Base-by-base conservation (phyloP, 2,113 vertebrate genomes). In the Caranx melampygus region DNA sequence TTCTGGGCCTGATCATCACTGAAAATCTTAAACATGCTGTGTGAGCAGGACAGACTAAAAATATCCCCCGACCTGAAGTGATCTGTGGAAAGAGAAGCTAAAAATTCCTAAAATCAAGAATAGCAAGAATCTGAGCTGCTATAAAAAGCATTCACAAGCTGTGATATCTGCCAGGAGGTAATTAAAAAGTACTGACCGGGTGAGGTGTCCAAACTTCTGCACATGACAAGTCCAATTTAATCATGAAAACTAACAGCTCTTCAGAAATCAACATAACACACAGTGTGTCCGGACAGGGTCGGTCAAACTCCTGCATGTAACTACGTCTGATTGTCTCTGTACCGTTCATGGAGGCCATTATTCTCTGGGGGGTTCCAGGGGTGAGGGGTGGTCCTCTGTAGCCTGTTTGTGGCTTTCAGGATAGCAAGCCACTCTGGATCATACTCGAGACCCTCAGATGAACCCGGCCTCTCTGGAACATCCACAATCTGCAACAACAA, bases 381-480 rank as follows among this genome's bases (percentile, higher is more conserved):
- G 42, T 86, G 92, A 6, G 89, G 87, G 16, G 95, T 95, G 66
- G 95, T 94, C 21, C 95, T 97, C 63, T 97, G 81, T 16, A 99
- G 95, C 62, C 63, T 82, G 69, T 97, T 89, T n/a, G 97, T 99
- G 35, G 96, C 93, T 85, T 96, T 98, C 51, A 99, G 95, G 73
- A 99, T 86, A 61, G 97, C 95, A 37, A 99, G 95, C 98, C 98
- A 99, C 86, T 99, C 98, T 0, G 96, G 92, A 69, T 99, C 98
- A 5, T 98, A 99, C 75, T 99, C 96, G 21, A 99, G 91, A 0
- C 87, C 82, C 35, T 96, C 95, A 1, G 97, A 92, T 31, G 96
- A 97, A 47, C 64, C 95, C 0, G 95, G 91, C 81, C 98, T 95
- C 52, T 99, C 97, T 4, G 95, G 92, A 78, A 99, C 67, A 0